Evolutionary conservation across 2,797 vertebrate genomes (phyloP).

Genomic region (Xyrichtys novacula): DNA sequence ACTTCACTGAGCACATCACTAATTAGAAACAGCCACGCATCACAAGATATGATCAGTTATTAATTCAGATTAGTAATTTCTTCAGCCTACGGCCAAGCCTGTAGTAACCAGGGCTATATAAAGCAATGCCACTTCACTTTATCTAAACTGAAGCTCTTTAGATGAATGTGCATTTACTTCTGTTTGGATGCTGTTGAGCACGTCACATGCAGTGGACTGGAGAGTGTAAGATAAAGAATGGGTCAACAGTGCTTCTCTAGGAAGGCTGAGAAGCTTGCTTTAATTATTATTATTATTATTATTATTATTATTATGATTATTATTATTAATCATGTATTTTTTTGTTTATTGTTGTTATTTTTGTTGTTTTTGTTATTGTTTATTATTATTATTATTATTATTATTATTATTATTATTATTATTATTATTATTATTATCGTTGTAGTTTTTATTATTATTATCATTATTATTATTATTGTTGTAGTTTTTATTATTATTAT

Average conservation of each 20-base stretch:
- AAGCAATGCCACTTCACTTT: conserved; percentile 45
- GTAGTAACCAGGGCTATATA: conserved; percentile 47
- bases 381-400: too few species aligned
- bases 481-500: too few species aligned
- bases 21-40: conserved; percentile 52
- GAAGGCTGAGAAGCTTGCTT: conserved; percentile 7
- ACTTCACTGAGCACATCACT: conserved; percentile 41
- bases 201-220: conserved; percentile 62
- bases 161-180: conserved; percentile 58
- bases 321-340: too few species aligned
- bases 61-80: conserved; percentile 59
- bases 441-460: too few species aligned
- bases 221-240: conserved; percentile 42
- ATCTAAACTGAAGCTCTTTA: conserved; percentile 53
- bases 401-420: too few species aligned
- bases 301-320: too few species aligned
- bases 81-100: conserved; percentile 52
- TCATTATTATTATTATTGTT: too few species aligned
- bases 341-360: too few species aligned
- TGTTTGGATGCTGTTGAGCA: conserved; percentile 65
- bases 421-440: too few species aligned
- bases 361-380: too few species aligned
- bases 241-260: conserved; percentile 31
- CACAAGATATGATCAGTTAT: conserved; percentile 52
- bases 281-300: too few species aligned